Base-by-base conservation (phyloP, 92 coral and sea anemone genomes). In the Paramuricea clavata region DNA sequence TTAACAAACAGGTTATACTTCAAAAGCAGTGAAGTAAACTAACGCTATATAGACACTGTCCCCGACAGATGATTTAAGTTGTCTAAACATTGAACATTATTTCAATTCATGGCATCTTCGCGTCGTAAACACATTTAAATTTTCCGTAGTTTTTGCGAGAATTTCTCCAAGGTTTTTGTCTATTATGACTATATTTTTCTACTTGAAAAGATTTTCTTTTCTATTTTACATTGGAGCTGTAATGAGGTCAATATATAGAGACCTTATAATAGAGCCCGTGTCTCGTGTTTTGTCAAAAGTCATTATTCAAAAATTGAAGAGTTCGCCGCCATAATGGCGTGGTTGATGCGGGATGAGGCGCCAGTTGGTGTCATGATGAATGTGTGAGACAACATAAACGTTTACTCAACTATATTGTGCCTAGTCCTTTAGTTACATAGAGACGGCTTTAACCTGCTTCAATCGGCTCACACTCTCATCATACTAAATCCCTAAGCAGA, bases 261-360 rank as follows among this genome's bases (percentile, higher is more conserved):
- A n/a, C n/a, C n/a, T 57, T 17, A 0, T 36, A 64, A 30, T 30
- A 22, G 22, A 4, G 43, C 57, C 33, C 34, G 73, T 59, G 84
- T 79, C 39, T 36, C 49, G 83, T 78, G 83, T 79, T 79, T 65
- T 79, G 84, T 59, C 84, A 79, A 79, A 78, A 41, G 84, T 73
- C 57, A 79, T 79, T 79, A 79, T 79, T 79, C 84, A 79, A 79
- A 79, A 60, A 59, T 15, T 79, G 73, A 79, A 79, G 72, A 17
- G 84, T 61, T 33, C 84, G 84, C 72, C 72, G 72, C 84, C 84
- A 61, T 60, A 60, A 79, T 79, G 84, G 84, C 84, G 84, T 79
- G 84, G 19, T 60, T 79, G 84, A 79, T 60, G 71, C 41, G 73
- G n/a, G 84, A 32, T 15, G 73, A 79, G 84, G 84, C 84, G 84